These are phyloP conservation scores for Nycticryphes semicollaris DNA, from an alignment of 2,113 vertebrate species.

Conservation along the genomic window DNA sequence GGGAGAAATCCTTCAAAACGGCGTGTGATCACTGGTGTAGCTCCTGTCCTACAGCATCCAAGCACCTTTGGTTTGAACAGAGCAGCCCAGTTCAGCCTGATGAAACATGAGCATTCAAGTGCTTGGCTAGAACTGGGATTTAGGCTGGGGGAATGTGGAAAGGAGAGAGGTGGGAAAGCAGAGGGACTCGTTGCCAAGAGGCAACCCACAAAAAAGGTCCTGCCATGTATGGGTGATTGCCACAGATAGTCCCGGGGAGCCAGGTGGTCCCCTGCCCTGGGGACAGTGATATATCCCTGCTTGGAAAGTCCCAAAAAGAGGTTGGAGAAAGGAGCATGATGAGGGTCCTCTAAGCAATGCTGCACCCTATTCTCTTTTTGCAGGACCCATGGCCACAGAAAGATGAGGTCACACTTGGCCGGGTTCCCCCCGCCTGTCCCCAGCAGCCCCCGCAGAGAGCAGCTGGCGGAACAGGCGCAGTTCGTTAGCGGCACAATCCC, in stretches of 20 bases:
- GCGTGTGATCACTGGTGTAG: neutral
- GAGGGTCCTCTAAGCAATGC: neutral
- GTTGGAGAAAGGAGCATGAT: neutral
- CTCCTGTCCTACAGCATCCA: neutral
- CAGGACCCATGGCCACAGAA: neutral
- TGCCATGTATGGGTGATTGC: fast-evolving
- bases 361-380: neutral
- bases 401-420: neutral
- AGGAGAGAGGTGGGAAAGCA: neutral
- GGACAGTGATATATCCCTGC: neutral
- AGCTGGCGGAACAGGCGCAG: neutral
- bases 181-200: neutral
- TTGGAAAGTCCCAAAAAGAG: neutral
- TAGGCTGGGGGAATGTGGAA: neutral
- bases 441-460: neutral
- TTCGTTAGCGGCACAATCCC: neutral
- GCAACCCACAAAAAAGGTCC: neutral
- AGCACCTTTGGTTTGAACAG: neutral
- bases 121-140: neutral
- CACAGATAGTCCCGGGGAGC: fast-evolving
- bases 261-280: neutral
- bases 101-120: fast-evolving
- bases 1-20: neutral
- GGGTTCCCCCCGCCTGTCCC: neutral
- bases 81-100: neutral